A percentile compares a stretch with the other conserved stretches of the same genome.
phyloP scores from a whole-genome alignment of 1,140 invertebrate genomes.

The Teleogryllus occipitalis region DNA sequence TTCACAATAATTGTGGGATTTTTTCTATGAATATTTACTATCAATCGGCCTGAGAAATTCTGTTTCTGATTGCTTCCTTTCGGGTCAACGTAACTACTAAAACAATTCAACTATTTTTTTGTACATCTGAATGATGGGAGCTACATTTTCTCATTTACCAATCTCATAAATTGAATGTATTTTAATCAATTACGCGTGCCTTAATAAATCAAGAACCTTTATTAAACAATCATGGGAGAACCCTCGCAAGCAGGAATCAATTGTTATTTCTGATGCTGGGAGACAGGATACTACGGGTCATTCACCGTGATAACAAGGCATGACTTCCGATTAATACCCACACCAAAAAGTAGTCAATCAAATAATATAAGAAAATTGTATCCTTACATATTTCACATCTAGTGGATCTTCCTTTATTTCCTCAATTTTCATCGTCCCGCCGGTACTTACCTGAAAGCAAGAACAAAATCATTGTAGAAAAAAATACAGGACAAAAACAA shows the following conservation, averaged over 20 bases:
- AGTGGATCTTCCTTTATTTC: not conserved
- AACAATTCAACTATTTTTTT: too few relatives aligned
- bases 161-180: too few relatives aligned
- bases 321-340: not conserved
- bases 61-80: too few relatives aligned
- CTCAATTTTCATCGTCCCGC: not conserved
- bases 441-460: conserved; percentile 3
- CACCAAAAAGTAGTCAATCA: not conserved
- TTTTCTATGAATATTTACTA: too few relatives aligned
- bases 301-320: not conserved
- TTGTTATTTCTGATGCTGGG: not conserved
- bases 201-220: too few relatives aligned
- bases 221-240: not conserved
- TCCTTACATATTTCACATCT: conserved; percentile 1
- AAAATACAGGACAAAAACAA: not conserved
- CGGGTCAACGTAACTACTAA: too few relatives aligned
- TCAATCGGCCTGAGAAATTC: too few relatives aligned
- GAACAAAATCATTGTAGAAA: not conserved
- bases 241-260: not conserved
- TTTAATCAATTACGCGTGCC: too few relatives aligned
- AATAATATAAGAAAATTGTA: not conserved
- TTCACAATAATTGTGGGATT: too few relatives aligned
- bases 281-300: not conserved
- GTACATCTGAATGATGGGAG: too few relatives aligned
- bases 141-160: too few relatives aligned